phyloP scores from a whole-genome alignment of 1,140 invertebrate species.

The Vanessa tameamea region DNA sequence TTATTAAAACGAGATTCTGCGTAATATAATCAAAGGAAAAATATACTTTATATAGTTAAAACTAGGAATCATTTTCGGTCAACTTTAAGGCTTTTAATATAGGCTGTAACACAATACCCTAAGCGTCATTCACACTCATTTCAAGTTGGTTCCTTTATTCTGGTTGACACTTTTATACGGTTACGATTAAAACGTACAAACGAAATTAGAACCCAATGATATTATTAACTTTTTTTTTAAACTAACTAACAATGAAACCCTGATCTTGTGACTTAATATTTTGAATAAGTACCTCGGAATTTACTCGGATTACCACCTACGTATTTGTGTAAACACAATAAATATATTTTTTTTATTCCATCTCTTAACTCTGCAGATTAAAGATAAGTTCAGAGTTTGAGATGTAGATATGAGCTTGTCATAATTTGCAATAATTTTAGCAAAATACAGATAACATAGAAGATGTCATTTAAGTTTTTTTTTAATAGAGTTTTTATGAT shows the following conservation, averaged over 20 bases:
- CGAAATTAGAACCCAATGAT: slow-evolving; percentile 79
- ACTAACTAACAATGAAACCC: slow-evolving; percentile 50
- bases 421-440: slow-evolving; percentile 18
- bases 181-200: slow-evolving; percentile 60
- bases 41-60: background rate
- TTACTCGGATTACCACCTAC: slow-evolving; percentile 73
- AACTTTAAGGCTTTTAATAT: slow-evolving; percentile 11
- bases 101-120: slow-evolving; percentile 50
- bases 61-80: slow-evolving; percentile 32
- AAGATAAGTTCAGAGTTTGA: slow-evolving; percentile 26
- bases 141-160: slow-evolving; percentile 65
- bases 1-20: slow-evolving; percentile 48
- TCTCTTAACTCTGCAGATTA: slow-evolving; percentile 27
- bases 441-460: background rate
- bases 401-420: slow-evolving; percentile 25
- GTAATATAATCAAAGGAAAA: background rate
- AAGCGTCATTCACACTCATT: slow-evolving; percentile 57
- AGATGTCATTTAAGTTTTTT: background rate
- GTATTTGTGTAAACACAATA: slow-evolving; percentile 76
- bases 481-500: background rate
- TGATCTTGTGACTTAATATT: slow-evolving; percentile 56
- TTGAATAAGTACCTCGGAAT: slow-evolving; percentile 49
- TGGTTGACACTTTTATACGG: slow-evolving; percentile 69
- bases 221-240: slow-evolving; percentile 63
- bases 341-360: slow-evolving; percentile 60